Percentiles rank a stretch among this genome's conserved stretches.
phyloP scores from a whole-genome alignment of 2,797 vertebrate species.

The Anabas testudineus region DNA sequence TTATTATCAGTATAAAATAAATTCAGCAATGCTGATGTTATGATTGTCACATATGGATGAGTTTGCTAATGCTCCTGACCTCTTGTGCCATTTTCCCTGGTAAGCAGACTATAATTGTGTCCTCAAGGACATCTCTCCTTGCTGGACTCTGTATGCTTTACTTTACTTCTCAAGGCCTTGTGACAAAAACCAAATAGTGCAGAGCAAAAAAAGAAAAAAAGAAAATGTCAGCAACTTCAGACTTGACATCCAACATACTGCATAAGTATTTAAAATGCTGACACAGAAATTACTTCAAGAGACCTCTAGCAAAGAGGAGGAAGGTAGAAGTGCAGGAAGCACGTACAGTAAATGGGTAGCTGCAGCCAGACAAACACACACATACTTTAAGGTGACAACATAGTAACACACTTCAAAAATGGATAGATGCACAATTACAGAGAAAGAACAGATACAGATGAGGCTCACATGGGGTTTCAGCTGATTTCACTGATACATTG shows the following conservation, averaged over 20 bases:
- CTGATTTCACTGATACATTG: not conserved
- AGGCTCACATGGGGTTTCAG: no score
- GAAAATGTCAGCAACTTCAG: conserved; percentile 61
- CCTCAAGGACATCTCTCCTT: conserved; percentile 43
- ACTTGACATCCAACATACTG: conserved; percentile 39
- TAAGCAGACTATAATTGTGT: conserved; percentile 42
- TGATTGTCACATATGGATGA: no score
- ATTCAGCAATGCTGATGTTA: not conserved
- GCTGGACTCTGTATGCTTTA: conserved; percentile 59
- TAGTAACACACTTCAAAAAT: not conserved
- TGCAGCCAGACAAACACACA: not conserved
- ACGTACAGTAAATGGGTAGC: not conserved
- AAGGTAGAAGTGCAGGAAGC: conserved; percentile 22
- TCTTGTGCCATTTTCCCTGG: conserved; percentile 1
- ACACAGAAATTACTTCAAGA: conserved; percentile 60
- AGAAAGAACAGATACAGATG: not conserved
- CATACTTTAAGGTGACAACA: not conserved
- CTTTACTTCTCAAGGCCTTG: conserved; percentile 38
- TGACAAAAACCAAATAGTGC: conserved; percentile 58
- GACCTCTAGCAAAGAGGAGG: conserved; percentile 36
- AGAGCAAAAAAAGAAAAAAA: conserved; percentile 29
- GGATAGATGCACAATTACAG: not conserved
- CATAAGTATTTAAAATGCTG: conserved; percentile 58
- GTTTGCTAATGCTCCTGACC: conserved; percentile 7
- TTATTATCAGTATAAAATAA: not conserved